Evolutionary conservation across 2,888 invertebrate species (phyloP), one percentile per base, ranked within the genome.

Genomic region (Harmothoe impar): DNA sequence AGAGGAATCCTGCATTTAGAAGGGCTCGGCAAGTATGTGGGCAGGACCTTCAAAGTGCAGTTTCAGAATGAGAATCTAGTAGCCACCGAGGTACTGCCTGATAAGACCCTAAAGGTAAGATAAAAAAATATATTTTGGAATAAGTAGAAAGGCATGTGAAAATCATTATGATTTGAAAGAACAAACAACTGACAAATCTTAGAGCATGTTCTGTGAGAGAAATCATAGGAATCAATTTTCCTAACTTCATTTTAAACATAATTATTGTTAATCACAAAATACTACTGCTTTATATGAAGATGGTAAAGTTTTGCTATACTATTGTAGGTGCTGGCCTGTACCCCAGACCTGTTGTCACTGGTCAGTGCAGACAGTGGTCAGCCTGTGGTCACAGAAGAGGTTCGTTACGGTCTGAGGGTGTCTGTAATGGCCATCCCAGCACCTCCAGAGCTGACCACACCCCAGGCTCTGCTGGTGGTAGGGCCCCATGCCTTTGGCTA

Each of bases 21-120:
- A 43, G 91, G 91, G 7, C 51, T 93, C 12, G 93, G 93, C 3
- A 90, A 92, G 0, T 93, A 91, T 91, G 25, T 81, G 0, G 92
- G 92, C 0, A 89, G 93, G 81, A 89, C 62, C 0, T 43, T 94
- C 12, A 33, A 85, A 23, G 92, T 95, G 10, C 93, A 94, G 3
- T 95, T 95, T 90, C 95, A 95, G 91, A 95, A 95, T 90, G 95
- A 95, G 92, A 94, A 94, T 91, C 93, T 95, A 7, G 91, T 95
- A 12, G 94, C 93, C 0, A 81, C 15, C 7, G 17, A 33, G 29
- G 23, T 23, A 17, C 35, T 43, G 29, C 33, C 17, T 17, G 52
- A 72, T 51, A 51, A 31, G 33, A 77, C 31, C 15, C 35, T 3
- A n/a, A 68, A 89, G 89, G 89, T 89, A 72, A 25, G 78, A 43